Conservation (phyloP, 1,140 invertebrate genomes). For the Vanessa tameamea region DNA sequence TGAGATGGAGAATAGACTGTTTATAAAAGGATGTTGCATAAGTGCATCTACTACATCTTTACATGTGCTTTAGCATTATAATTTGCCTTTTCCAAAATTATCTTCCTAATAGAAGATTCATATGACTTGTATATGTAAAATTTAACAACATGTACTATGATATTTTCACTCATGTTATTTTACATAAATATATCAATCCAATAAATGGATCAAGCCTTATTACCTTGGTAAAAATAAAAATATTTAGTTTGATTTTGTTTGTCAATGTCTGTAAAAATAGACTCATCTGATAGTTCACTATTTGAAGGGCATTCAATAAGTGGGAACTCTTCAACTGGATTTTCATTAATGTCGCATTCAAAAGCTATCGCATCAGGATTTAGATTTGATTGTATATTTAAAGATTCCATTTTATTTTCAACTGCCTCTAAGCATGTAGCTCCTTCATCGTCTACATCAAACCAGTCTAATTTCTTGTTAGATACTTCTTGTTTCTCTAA, state of each 20-base stretch:
- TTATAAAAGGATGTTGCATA: too few relatives aligned
- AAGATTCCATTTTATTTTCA: constrained; percentile 53
- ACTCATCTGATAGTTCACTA: constrained; percentile 44
- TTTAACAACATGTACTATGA: too few relatives aligned
- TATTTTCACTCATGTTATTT: too few relatives aligned
- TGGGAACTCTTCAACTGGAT: constrained; percentile 53
- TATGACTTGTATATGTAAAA: too few relatives aligned
- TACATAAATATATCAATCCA: too few relatives aligned
- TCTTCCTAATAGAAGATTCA: too few relatives aligned
- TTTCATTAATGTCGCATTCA: constrained; percentile 44
- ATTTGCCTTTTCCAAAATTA: too few relatives aligned
- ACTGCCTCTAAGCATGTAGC: constrained; percentile 56
- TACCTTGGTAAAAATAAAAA: constrained; percentile 95
- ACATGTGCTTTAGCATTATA: too few relatives aligned
- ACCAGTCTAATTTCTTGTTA: constrained; percentile 70
- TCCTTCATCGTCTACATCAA: constrained; percentile 68
- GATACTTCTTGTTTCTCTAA: constrained; percentile 64
- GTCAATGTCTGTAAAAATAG: constrained; percentile 57
- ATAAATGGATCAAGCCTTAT: constrained; percentile 21
- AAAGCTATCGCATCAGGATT: constrained; percentile 65
- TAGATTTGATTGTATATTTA: constrained; percentile 54
- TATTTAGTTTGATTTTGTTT: constrained; percentile 81
- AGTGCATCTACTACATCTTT: too few relatives aligned
- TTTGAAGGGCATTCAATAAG: constrained; percentile 47
- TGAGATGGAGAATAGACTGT: too few relatives aligned